Conservation (phyloP, 1,140 invertebrate genomes). For the Microplitis mediator region DNA sequence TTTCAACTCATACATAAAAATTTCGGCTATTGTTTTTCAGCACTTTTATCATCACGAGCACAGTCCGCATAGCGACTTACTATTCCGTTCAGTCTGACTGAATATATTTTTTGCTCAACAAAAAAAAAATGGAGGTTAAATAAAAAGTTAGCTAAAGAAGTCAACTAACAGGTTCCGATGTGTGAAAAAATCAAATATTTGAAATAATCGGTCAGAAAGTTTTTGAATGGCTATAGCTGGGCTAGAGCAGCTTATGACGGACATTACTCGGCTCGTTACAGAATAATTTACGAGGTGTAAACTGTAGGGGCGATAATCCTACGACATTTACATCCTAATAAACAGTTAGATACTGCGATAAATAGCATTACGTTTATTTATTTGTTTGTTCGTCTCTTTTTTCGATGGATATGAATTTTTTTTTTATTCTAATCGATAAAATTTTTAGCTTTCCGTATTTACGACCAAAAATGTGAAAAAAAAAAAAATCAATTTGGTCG, state of each 20-base stretch:
- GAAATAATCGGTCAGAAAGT: slow-evolving; percentile 2
- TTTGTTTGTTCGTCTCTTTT: too few relatives aligned
- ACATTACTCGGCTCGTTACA: slow-evolving; percentile 61
- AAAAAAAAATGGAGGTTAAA: too few relatives aligned
- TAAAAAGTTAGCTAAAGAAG: too few relatives aligned
- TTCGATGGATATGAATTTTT: neutral
- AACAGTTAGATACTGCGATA: slow-evolving; percentile 52
- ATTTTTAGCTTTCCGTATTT: too few relatives aligned
- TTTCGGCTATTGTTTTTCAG: slow-evolving; percentile 26
- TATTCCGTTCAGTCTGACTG: too few relatives aligned
- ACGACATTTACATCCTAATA: slow-evolving; percentile 64
- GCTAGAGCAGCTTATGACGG: slow-evolving; percentile 58
- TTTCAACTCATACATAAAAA: slow-evolving; percentile 3
- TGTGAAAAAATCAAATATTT: neutral
- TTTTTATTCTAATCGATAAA: neutral
- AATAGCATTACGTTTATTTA: slow-evolving; percentile 39
- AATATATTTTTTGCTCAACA: too few relatives aligned
- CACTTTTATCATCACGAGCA: too few relatives aligned
- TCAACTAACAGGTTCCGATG: too few relatives aligned
- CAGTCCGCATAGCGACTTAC: too few relatives aligned
- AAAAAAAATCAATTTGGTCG: too few relatives aligned
- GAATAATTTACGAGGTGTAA: slow-evolving; percentile 64
- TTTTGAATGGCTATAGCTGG: slow-evolving; percentile 46
- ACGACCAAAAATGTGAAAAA: too few relatives aligned
- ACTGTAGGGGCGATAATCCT: slow-evolving; percentile 63